Percentiles rank a stretch among this genome's conserved stretches.
These are phyloP conservation scores for Steinernema feltiae DNA, from an alignment of 1,140 invertebrate genomes.

Conservation along the genomic window DNA sequence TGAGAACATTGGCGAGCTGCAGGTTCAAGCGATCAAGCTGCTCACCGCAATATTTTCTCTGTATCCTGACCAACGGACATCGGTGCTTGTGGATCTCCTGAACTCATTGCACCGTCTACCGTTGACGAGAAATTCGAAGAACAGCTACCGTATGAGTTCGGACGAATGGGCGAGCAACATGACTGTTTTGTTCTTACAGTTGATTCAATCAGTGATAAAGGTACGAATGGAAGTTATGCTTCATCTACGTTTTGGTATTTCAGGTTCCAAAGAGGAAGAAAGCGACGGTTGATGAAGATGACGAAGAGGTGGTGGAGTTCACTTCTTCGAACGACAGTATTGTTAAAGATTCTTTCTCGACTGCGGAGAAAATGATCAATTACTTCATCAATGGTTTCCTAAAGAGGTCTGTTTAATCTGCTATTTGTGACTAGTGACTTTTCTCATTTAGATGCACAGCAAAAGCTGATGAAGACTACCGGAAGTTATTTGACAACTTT, in stretches of 20 bases:
- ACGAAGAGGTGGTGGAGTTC: conserved; percentile 17
- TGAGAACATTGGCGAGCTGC: conserved; percentile 91
- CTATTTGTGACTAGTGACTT: too few species aligned
- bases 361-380: conserved; percentile 79
- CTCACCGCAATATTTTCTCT: conserved; percentile 92
- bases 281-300: conserved; percentile 36
- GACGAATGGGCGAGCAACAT: conserved; percentile 92
- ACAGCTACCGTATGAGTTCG: conserved; percentile 81
- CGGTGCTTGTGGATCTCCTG: conserved; percentile 89
- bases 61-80: conserved; percentile 86
- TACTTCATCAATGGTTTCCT: conserved; percentile 93
- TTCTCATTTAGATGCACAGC: conserved; percentile 70
- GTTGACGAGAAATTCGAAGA: conserved; percentile 43
- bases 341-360: conserved; percentile 82
- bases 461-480: conserved; percentile 88
- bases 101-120: conserved; percentile 94
- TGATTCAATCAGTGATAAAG: conserved; percentile 87
- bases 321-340: conserved; percentile 68
- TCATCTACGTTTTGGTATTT: neutral
- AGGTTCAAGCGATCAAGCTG: conserved; percentile 86
- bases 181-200: conserved; percentile 88
- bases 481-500: conserved; percentile 95
- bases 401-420: too few species aligned
- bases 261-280: conserved; percentile 33
- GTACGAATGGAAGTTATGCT: conserved; percentile 26